Conservation (phyloP, 1,140 invertebrate species). For the Rhynchophorus ferrugineus region DNA sequence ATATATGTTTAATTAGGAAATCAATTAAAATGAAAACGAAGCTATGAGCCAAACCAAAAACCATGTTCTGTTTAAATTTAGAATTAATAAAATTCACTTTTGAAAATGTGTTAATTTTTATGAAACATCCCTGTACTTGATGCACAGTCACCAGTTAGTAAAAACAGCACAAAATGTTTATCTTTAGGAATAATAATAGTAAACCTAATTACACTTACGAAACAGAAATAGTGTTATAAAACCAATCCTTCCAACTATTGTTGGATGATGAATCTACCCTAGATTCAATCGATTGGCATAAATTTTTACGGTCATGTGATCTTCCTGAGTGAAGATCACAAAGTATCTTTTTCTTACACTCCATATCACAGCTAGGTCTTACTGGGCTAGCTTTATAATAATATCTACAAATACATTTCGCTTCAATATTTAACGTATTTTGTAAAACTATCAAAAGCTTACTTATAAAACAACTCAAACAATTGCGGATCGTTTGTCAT, state of each 20-base stretch:
- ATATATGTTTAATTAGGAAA: too few species aligned
- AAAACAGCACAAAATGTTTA: too few species aligned
- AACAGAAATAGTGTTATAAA: constrained; percentile 74
- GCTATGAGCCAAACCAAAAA: too few species aligned
- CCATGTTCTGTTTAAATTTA: too few species aligned
- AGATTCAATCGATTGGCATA: constrained; percentile 74
- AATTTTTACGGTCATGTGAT: constrained; percentile 74
- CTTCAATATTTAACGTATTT: too few species aligned
- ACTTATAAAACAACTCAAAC: constrained; percentile 88
- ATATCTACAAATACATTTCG: constrained; percentile 52
- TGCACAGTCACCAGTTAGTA: too few species aligned
- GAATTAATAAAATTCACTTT: too few species aligned
- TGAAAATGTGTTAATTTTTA: too few species aligned
- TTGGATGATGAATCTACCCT: constrained; percentile 65
- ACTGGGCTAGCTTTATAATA: constrained; percentile 85
- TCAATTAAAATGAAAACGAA: too few species aligned
- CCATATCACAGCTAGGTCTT: constrained; percentile 66
- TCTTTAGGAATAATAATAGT: too few species aligned
- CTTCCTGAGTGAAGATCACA: constrained; percentile 79
- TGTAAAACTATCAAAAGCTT: constrained; percentile 22
- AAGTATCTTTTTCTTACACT: constrained; percentile 74
- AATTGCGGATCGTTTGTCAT: constrained; percentile 76
- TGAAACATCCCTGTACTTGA: too few species aligned
- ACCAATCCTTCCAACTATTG: constrained; percentile 73
- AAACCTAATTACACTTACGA: constrained; percentile 65